Base-by-base conservation (phyloP, 1,140 invertebrate species). In the Bombyx mandarina region DNA sequence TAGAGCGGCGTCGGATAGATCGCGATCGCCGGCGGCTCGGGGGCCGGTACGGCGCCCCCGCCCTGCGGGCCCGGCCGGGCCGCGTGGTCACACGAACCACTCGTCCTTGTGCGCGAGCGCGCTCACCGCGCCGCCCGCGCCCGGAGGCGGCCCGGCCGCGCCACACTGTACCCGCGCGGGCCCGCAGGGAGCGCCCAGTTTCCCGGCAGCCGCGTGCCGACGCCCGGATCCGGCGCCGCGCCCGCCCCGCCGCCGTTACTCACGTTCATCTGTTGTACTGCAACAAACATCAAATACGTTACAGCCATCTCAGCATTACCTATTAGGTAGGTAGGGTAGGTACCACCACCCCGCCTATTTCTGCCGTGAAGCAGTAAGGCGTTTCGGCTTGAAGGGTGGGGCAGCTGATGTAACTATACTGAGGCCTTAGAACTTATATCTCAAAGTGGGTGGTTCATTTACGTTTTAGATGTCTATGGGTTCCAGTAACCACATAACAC, bases 101-200 rank as follows among this genome's bases (percentile, higher is more conserved):
- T 93, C 91, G 89, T 93, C 91, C 78, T 92, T 92, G 76, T 90
- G 89, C 79, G 90, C 89, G 82, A 83, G 84, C 75, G 77, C 79
- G 79, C 80, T 79, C 78, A 79, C 72, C 71, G 79, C 77, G 71
- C 73, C 79, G 81, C 77, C 82, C 85, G 86, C 89, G 87, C 81
- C 88, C 89, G 88, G 87, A 87, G 89, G 89, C 89, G 89, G 82
- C 85, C 79, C 84, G 83, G 81, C 74, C 79, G 85, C 82, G 82
- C 79, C 82, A 77, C 76, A 74, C 67, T 75, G 79, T 91, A 92
- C 93, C 92, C 93, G 91, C 91, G 89, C 90, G 90, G 93, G 93
- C 93, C 94, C 94, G 92, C 94, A 96, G 94, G 94, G 94, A 92
- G 94, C 92, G 91, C 92, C 94, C 93, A 95, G 94, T 96, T 96